Base-by-base conservation (phyloP, 2,113 vertebrate species). In the Aptenodytes patagonicus region DNA sequence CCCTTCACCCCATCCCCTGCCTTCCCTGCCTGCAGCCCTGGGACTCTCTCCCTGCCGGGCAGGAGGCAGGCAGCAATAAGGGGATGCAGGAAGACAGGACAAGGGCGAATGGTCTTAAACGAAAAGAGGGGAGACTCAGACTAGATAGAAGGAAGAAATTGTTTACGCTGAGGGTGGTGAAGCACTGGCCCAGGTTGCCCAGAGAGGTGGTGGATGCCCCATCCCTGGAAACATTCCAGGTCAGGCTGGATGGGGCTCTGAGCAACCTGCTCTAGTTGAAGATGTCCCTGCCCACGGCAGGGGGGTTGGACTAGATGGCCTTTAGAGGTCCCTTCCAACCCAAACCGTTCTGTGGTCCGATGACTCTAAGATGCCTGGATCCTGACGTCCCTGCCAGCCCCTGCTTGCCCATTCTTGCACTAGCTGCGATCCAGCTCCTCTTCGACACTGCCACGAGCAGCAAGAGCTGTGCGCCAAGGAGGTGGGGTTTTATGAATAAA, bases 211-310 rank as follows among this genome's bases (percentile, higher is more conserved):
- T 8, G 1, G 55, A 1, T 61, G 36, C 42, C 44, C 54, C 80
- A 28, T 28, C n/a, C 52, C 54, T 49, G 72, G 66, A 2, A 32
- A 3, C 0, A 13, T 4, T 4, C 36, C 0, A 9, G 75, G 58
- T 3, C 49, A 42, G 17, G 81, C 0, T 11, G 80, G 54, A 11
- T 1, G 16, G 52, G 52, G 72, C 5, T 73, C 1, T 29, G 60
- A 73, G 68, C 32, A 34, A 0, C 26, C 84, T 19, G 64, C 3
- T 22, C 42, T 8, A 0, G 28, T 3, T 9, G 54, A 1, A 7
- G 57, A 10, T 3, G 54, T 46, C 7, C 51, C 71, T 86, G n/a
- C 42, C 3, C 9, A 7, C 5, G 24, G 55, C 66, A n/a, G 24
- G 38, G 47, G 47, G 46, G 16, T 2, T 11, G 54, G 17, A 55